These are phyloP conservation scores for Galeopterus variegatus DNA, from an alignment of 2,113 vertebrate genomes.

Conservation along the genomic window DNA sequence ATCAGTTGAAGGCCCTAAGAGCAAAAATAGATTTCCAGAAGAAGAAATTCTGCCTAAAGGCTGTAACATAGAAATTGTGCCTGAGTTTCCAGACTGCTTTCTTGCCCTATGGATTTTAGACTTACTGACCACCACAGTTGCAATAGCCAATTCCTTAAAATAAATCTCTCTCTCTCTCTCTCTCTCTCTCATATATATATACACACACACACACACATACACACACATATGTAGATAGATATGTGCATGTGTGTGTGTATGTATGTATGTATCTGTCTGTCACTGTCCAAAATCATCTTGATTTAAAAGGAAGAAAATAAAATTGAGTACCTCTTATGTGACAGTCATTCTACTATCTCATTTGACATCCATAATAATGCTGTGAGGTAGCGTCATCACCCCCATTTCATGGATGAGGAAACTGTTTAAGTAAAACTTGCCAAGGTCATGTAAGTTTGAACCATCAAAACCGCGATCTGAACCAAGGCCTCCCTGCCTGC, in stretches of 20 bases:
- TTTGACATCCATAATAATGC: not conserved
- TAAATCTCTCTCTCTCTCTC: not conserved
- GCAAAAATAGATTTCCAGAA: not conserved
- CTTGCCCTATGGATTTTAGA: not conserved
- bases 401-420: not conserved
- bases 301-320: constrained; percentile 40
- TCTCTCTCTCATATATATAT: not conserved
- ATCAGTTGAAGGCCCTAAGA: not conserved
- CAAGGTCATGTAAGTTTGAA: not conserved
- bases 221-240: too few relatives aligned
- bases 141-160: not conserved
- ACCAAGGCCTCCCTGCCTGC: not conserved
- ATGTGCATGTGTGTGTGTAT: not conserved
- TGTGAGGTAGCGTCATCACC: not conserved
- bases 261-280: not conserved
- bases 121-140: not conserved
- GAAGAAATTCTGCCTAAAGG: not conserved
- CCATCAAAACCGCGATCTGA: not conserved
- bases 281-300: constrained; percentile 6
- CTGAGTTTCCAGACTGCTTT: not conserved
- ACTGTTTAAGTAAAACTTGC: constrained; percentile 20
- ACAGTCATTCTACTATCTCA: not conserved
- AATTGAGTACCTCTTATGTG: not conserved
- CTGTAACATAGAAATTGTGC: not conserved
- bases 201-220: too few relatives aligned